Conservation (phyloP, 2,888 invertebrate species). For the Platycnemis pennipes region DNA sequence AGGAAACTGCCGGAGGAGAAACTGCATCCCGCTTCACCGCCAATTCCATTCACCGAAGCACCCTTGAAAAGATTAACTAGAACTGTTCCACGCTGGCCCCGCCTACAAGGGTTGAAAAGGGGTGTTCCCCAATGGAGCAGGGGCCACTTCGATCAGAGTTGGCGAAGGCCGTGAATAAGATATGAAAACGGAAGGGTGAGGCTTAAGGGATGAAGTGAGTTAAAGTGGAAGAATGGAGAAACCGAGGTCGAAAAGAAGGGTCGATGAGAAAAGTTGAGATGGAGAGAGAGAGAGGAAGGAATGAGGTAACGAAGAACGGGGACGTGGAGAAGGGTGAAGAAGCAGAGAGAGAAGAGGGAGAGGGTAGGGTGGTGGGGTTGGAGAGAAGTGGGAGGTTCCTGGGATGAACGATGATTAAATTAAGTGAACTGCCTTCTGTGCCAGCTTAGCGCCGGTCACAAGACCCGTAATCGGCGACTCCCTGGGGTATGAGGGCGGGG, state of each 20-base stretch:
- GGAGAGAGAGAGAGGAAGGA: background rate
- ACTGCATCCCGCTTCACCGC: background rate
- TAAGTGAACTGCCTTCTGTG: slow-evolving; percentile 63
- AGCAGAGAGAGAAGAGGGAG: no score
- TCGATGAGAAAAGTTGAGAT: no score
- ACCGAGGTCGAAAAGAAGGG: no score
- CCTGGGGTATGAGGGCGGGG: background rate
- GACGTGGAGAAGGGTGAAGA: background rate
- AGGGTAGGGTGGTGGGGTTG: background rate
- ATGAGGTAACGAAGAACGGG: background rate
- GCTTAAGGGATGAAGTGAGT: background rate
- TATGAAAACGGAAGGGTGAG: background rate
- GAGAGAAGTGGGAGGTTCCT: background rate
- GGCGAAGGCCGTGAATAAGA: background rate
- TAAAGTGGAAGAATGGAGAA: background rate
- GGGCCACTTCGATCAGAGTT: background rate
- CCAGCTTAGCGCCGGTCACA: slow-evolving; percentile 50
- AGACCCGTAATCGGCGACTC: slow-evolving; percentile 55
- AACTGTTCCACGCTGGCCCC: background rate
- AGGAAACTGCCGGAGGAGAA: background rate
- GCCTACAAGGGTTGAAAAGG: background rate
- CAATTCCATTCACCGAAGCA: background rate
- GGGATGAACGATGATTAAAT: slow-evolving; percentile 62
- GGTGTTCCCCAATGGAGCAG: background rate
- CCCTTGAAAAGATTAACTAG: background rate